Conservation (phyloP, 92 coral and sea anemone genomes). For the Palythoa heliodiscus region DNA sequence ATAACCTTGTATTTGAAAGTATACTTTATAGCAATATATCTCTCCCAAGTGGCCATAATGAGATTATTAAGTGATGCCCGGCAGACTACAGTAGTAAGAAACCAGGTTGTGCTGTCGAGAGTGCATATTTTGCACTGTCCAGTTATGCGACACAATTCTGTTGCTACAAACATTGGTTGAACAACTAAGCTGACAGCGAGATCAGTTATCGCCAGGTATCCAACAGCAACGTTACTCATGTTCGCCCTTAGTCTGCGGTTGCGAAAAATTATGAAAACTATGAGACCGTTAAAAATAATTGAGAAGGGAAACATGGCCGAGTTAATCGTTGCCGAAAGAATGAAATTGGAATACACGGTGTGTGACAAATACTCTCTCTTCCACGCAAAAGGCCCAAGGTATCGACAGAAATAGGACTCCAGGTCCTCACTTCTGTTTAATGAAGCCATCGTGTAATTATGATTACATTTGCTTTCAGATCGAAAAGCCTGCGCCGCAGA, state of each 20-base stretch:
- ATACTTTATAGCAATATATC: neutral
- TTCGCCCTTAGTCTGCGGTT: neutral
- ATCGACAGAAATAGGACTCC: neutral
- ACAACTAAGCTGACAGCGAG: neutral
- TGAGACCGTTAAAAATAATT: neutral
- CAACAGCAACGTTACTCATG: neutral
- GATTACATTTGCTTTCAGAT: too few relatives aligned
- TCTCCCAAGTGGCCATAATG: neutral
- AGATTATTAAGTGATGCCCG: neutral
- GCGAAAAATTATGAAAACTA: neutral
- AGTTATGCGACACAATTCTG: constrained; percentile 6
- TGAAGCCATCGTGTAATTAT: neutral
- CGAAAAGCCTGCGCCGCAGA: too few relatives aligned
- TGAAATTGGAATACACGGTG: neutral
- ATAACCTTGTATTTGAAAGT: neutral
- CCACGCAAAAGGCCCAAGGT: neutral
- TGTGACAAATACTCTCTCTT: neutral
- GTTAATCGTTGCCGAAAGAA: neutral
- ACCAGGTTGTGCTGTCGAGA: neutral
- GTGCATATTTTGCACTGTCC: neutral
- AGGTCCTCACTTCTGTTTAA: neutral
- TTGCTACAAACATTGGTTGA: constrained; percentile 7
- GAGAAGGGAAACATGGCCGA: neutral
- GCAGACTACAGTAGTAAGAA: neutral
- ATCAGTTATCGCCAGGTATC: constrained; percentile 2